Base-by-base conservation (phyloP, 2,113 vertebrate genomes). In the Sturnira hondurensis region DNA sequence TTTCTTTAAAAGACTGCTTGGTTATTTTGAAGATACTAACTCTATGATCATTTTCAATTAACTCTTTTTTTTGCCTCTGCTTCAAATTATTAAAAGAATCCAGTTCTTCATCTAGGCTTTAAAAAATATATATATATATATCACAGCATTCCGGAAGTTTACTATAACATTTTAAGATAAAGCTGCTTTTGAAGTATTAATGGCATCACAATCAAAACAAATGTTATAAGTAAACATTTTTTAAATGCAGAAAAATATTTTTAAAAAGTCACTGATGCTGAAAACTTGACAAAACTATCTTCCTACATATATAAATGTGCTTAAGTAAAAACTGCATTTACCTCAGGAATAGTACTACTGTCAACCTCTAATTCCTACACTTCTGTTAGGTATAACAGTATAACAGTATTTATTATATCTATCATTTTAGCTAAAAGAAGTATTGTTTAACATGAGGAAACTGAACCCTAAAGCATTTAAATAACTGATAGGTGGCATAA, bases 21-120 rank as follows among this genome's bases (percentile, higher is more conserved):
- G 65, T 63, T 86, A 89, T 96, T 90, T 98, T 98, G 82, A 97
- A 58, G 38, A 85, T 38, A 92, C n/a, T 86, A 19, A 74, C 89
- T 91, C 91, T 95, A 77, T 93, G 93, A 45, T 97, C 96, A 83
- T 96, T 97, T 61, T 93, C 97, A 93, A 90, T 71, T 12, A 96
- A 95, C 19, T 98, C 98, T 92, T 98, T 97, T 73, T 94, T 97
- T 83, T 97, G 98, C 83, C 61, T 47, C 22, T 89, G 96, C 96
- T 96, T 97, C 93, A 91, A 97, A 96, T 96, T 94, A 96, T 58
- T 89, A 58, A 96, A 92, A 96, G 81, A 96, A 97, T 98, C 96
- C 91, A 97, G 96, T 43, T 97, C 96, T 93, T 97, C 97, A 95
- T 91, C 94, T 96, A 97, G 95, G 96, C 98, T 98, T 98, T 98